Conservation (phyloP, 1,140 invertebrate species). For the Saccostrea cuccullata region DNA sequence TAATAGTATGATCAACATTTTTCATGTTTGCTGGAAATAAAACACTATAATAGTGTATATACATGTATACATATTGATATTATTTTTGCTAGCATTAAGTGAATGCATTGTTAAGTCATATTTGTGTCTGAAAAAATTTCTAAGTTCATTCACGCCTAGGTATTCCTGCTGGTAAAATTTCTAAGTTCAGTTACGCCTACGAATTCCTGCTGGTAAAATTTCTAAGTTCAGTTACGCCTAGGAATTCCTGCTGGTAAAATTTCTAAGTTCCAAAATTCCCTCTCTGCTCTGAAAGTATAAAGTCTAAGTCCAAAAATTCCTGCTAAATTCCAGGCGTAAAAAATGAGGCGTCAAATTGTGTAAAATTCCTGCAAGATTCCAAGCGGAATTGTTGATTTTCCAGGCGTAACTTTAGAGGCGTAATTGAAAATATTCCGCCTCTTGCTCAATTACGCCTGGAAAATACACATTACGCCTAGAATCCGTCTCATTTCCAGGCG, state of each 20-base stretch:
- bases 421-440: conserved; percentile 11
- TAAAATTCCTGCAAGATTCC: neutral
- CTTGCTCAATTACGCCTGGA: conserved; percentile 2
- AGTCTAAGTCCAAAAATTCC: neutral
- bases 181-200: too few species aligned
- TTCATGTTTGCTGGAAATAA: too few species aligned
- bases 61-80: neutral
- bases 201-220: conserved; percentile 9
- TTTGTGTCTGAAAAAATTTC: neutral
- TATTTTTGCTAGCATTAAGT: neutral
- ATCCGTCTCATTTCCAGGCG: conserved; percentile 17
- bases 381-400: neutral
- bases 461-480: conserved; percentile 24
- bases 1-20: too few species aligned
- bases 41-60: neutral
- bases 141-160: too few species aligned
- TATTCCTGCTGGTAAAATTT: neutral
- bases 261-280: conserved; percentile 6
- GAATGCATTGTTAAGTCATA: neutral
- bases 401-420: neutral
- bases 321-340: neutral
- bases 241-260: neutral
- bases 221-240: neutral
- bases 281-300: neutral
- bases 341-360: neutral